Base-by-base conservation (phyloP, 1,140 invertebrate genomes). In the Pomacea maculata region DNA sequence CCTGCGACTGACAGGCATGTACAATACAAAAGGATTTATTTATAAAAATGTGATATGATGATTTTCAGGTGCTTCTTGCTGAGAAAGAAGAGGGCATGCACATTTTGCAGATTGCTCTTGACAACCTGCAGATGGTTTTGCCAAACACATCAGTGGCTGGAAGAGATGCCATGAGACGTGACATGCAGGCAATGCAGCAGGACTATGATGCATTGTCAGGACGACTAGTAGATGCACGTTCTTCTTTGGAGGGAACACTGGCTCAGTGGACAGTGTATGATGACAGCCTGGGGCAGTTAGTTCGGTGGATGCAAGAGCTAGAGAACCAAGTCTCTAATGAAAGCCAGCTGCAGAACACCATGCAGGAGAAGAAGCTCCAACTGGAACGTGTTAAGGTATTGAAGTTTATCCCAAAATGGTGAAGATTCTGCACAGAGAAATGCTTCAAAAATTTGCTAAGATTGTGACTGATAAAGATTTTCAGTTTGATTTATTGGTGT, bases 331-430 rank as follows among this genome's bases (percentile, higher is more conserved):
- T 98, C 94, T 95, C 96, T 85, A 94, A 95, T 79, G 96, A 98
- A 86, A 97, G 96, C 0, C 96, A 97, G 91, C 92, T 96, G 8
- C 98, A 98, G 91, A 95, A 95, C 0, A 96, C 96, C 1, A 90
- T 98, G 17, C 96, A 97, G 92, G 97, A 99, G 90, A 99, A 98
- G 91, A 94, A 96, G 84, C 96, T 96, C 0, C 97, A 98, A 88
- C 90, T 98, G 17, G 97, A 98, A 88, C 97, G 97, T 87, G 96
- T 98, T 87, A 97, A 96, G 91, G 95, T 98, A 45, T 64, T 75
- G 78, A 21, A 21, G 2, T 25, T 45, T 71, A 14, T 71, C 65
- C 25, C 25, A 21, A 21, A 25, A 21, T 67, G 65, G 65, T 21
- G 6, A 21, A 19, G 19, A 67, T 67, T 4, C 25, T 67, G 65